Conservation (phyloP, 2,797 vertebrate species). For the Garrulus glandarius region DNA sequence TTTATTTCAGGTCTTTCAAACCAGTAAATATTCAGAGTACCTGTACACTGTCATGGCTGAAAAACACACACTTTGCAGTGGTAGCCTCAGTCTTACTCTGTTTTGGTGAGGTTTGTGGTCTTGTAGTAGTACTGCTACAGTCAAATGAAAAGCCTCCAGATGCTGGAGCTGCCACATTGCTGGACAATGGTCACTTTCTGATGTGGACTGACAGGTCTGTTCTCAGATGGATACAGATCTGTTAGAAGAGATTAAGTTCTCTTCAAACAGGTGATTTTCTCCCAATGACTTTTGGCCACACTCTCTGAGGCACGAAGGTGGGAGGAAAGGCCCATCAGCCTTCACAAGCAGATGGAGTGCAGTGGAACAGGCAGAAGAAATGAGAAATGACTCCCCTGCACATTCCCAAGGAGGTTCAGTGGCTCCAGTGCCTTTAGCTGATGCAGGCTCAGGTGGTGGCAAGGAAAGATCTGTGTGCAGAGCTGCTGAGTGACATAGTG, state of each 20-base stretch:
- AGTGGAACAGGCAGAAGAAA: not conserved
- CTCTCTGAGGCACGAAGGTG: rapidly evolving
- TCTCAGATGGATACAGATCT: not conserved
- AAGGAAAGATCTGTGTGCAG: not conserved
- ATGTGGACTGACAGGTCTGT: not conserved
- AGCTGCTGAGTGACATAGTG: not conserved
- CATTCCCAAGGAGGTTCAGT: not conserved
- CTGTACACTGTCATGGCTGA: not conserved
- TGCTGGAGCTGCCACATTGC: not conserved
- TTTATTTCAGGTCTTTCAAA: not conserved
- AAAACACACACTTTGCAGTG: not conserved
- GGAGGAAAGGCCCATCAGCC: not conserved
- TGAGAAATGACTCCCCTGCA: not conserved
- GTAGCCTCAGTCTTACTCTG: not conserved
- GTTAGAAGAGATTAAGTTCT: not conserved
- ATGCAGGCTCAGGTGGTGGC: not conserved
- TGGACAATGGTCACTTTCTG: not conserved
- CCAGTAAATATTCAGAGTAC: not conserved
- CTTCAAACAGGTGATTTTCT: not conserved
- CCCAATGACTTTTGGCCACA: not conserved
- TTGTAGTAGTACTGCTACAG: not conserved
- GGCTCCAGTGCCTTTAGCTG: not conserved
- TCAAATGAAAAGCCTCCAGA: not conserved
- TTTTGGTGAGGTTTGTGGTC: not conserved
- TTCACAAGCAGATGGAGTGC: not conserved